Percentiles rank a stretch among this genome's conserved stretches.
These are phyloP conservation scores for Acanthisitta chloris DNA, from an alignment of 2,113 vertebrate genomes.

Conservation along the genomic window DNA sequence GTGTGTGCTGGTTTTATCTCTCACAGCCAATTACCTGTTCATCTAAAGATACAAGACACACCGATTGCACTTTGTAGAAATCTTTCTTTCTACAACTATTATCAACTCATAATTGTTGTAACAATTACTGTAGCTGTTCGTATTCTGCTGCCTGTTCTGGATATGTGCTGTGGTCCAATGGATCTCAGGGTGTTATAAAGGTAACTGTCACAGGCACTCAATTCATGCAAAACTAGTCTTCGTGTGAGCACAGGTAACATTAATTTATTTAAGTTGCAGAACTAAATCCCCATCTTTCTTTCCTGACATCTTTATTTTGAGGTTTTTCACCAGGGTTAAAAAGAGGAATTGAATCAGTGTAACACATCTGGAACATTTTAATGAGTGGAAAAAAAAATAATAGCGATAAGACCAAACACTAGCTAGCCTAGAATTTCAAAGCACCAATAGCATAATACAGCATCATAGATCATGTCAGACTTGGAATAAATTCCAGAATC, in stretches of 20 bases:
- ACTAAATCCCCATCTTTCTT: slow-evolving; percentile 24
- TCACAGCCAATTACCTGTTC: neutral
- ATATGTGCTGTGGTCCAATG: slow-evolving; percentile 26
- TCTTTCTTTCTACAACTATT: neutral
- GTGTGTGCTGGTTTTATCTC: too few species aligned
- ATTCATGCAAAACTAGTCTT: neutral
- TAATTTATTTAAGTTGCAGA: neutral
- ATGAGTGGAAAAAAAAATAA: neutral
- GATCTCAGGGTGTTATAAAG: neutral
- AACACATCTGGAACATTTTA: neutral
- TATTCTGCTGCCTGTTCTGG: slow-evolving; percentile 39
- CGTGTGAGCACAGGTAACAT: neutral
- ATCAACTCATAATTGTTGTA: neutral
- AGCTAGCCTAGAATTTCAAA: slow-evolving; percentile 23
- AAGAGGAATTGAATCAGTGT: neutral
- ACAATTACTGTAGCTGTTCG: neutral
- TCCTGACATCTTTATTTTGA: slow-evolving; percentile 28
- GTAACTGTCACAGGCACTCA: neutral
- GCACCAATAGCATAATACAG: neutral
- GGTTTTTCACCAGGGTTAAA: slow-evolving; percentile 10
- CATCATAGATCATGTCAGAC: neutral
- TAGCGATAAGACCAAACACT: neutral
- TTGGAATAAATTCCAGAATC: neutral
- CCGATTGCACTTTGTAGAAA: neutral
- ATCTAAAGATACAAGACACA: neutral